Percentiles rank a stretch among this genome's conserved stretches.
Conservation (phyloP, 2,113 vertebrate genomes). For the Mugil cephalus region DNA sequence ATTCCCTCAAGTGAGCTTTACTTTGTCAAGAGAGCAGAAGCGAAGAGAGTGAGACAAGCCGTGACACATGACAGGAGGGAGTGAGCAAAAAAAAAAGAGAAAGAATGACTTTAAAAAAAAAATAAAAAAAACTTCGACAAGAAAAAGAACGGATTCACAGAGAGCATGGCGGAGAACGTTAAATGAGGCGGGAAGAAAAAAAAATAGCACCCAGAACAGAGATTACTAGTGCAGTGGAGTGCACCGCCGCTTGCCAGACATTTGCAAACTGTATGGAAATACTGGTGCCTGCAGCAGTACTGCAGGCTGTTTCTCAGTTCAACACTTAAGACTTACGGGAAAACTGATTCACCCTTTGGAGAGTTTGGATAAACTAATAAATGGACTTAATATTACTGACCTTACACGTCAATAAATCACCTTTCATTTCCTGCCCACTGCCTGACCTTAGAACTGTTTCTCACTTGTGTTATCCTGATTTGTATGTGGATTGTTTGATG, state of each 20-base stretch:
- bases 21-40: constrained; percentile 20
- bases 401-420: constrained; percentile 37
- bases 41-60: constrained; percentile 7
- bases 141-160: not conserved
- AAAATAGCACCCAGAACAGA: not conserved
- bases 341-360: constrained; percentile 16
- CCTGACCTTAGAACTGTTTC: constrained; percentile 52
- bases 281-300: constrained; percentile 1
- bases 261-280: constrained; percentile 42
- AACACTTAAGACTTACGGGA: constrained; percentile 30
- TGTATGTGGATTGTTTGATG: constrained; percentile 45
- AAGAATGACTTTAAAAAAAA: not conserved
- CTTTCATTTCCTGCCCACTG: constrained; percentile 27
- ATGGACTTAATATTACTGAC: constrained; percentile 18
- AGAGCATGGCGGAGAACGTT: not conserved
- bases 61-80: constrained; percentile 10
- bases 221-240: not conserved
- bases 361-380: not conserved
- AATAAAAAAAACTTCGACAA: not conserved
- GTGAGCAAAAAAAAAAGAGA: constrained; percentile 14
- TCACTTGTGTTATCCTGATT: constrained; percentile 48
- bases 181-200: not conserved
- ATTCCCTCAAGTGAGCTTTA: constrained; percentile 42
- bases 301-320: constrained; percentile 21
- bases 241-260: not conserved